Percentiles rank a stretch among this genome's conserved stretches.
Conservation (phyloP, 2,888 invertebrate species). For the Phaonia tiefii region DNA sequence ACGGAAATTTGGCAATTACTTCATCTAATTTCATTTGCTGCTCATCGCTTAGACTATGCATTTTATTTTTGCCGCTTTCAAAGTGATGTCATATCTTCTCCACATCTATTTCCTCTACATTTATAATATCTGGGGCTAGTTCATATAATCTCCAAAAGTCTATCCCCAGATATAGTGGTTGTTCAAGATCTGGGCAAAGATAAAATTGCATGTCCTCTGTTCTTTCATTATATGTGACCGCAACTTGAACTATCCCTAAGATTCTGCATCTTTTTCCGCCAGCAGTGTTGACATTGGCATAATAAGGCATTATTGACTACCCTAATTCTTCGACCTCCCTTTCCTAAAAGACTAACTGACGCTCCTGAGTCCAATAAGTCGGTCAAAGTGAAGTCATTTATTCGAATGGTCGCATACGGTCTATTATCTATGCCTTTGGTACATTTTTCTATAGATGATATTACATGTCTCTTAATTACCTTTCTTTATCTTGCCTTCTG, state of each 20-base stretch:
- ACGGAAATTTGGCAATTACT: background rate
- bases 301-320: background rate
- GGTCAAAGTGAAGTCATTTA: background rate
- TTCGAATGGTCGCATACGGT: background rate
- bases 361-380: background rate
- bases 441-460: background rate
- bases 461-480: background rate
- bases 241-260: background rate
- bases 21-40: background rate
- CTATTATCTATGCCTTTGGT: background rate
- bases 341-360: background rate
- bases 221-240: background rate
- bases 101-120: background rate
- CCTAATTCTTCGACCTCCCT: background rate
- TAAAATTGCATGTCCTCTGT: background rate
- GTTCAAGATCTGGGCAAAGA: constrained; percentile 24
- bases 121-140: background rate
- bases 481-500: background rate
- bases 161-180: constrained; percentile 1
- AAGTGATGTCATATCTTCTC: background rate
- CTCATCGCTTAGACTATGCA: background rate
- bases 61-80: background rate
- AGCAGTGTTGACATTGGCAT: background rate
- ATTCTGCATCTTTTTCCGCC: background rate
- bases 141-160: constrained; percentile 21